phyloP scores from a whole-genome alignment of 2,113 vertebrate genomes.

The Numida meleagris region DNA sequence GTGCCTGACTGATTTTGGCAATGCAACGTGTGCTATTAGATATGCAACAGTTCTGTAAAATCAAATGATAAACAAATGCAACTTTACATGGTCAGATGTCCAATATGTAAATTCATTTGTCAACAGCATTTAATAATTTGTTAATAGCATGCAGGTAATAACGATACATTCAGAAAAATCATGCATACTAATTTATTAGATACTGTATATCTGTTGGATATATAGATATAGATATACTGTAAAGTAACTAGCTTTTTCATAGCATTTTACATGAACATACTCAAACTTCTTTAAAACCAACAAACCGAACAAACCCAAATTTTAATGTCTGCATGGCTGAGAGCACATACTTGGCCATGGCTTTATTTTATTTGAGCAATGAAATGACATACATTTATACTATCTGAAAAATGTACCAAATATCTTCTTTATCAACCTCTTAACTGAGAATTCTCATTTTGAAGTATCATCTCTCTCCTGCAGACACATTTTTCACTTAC shows the following conservation, averaged over 20 bases:
- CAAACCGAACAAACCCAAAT: neutral
- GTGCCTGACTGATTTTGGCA: neutral
- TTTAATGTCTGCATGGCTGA: too few species aligned
- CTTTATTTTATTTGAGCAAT: neutral
- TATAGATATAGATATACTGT: neutral
- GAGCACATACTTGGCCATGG: neutral
- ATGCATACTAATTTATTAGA: neutral
- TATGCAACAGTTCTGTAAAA: neutral
- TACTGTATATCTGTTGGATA: neutral
- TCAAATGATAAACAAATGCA: neutral
- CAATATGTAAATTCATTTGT: neutral
- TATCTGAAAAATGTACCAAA: neutral
- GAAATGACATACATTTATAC: neutral
- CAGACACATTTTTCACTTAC: neutral
- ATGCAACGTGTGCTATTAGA: neutral
- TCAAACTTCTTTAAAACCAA: neutral
- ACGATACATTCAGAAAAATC: constrained; percentile 7
- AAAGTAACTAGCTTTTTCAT: neutral
- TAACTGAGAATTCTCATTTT: neutral
- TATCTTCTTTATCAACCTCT: neutral
- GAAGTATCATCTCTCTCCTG: fast-evolving
- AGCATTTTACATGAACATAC: neutral
- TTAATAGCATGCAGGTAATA: neutral
- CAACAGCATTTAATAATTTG: constrained; percentile 4
- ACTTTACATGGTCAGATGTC: neutral